Conservation (phyloP, 2,888 invertebrate species). For the Julus scanicus region DNA sequence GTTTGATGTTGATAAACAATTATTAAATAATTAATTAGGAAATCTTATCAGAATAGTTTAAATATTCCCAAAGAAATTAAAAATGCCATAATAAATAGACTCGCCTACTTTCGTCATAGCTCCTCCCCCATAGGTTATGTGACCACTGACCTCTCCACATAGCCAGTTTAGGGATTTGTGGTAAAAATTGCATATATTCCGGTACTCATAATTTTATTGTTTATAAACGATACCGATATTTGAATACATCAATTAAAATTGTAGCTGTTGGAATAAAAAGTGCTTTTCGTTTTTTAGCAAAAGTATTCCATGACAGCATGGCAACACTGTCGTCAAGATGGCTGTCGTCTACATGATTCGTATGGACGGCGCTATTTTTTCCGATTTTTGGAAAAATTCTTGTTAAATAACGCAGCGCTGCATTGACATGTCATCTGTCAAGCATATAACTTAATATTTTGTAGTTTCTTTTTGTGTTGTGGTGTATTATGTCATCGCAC, state of each 20-base stretch:
- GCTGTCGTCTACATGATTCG: background rate
- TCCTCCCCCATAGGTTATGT: too few relatives aligned
- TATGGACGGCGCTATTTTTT: background rate
- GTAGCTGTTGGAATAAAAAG: background rate
- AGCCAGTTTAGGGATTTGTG: too few relatives aligned
- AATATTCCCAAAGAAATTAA: too few relatives aligned
- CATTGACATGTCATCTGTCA: slow-evolving; percentile 13
- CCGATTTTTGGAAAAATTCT: background rate
- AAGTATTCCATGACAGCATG: background rate
- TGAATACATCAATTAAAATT: too few relatives aligned
- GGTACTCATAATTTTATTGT: background rate
- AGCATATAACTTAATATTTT: background rate
- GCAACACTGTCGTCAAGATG: background rate
- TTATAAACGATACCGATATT: too few relatives aligned
- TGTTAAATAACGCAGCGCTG: background rate
- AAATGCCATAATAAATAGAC: too few relatives aligned
- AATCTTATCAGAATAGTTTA: too few relatives aligned
- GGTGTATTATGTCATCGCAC: slow-evolving; percentile 18
- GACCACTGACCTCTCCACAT: too few relatives aligned
- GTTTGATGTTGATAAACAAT: too few relatives aligned
- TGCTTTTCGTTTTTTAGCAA: background rate
- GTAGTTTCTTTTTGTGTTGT: background rate
- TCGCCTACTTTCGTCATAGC: too few relatives aligned
- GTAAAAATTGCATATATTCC: too few relatives aligned
- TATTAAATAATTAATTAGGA: too few relatives aligned